A percentile compares a stretch with the other conserved stretches of the same genome.
Conservation (phyloP, 2,113 vertebrate genomes). For the Cyprichromis sp. region DNA sequence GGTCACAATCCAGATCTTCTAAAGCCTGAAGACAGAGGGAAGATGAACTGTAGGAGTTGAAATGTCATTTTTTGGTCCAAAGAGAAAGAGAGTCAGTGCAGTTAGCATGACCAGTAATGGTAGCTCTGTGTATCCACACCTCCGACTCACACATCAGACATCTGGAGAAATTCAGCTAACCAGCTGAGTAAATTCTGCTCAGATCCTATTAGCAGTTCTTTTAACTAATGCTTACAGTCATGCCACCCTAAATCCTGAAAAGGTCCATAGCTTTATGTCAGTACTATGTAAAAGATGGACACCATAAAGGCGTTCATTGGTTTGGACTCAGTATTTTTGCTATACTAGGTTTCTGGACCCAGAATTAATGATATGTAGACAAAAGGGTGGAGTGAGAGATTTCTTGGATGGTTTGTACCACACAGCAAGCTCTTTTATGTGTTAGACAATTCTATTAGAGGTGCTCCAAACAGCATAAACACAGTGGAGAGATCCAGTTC, state of each 20-base stretch:
- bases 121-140: background rate
- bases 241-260: background rate
- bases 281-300: background rate
- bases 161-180: background rate
- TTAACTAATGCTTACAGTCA: background rate
- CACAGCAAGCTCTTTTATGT: background rate
- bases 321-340: background rate
- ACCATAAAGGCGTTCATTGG: background rate
- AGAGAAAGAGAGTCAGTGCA: background rate
- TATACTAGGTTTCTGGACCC: background rate
- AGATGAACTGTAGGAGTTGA: accelerated
- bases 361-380: background rate
- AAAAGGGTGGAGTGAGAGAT: background rate
- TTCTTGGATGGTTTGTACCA: accelerated
- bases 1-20: background rate
- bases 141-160: background rate
- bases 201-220: background rate
- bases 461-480: background rate
- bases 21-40: background rate
- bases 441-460: background rate
- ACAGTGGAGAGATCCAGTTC: background rate
- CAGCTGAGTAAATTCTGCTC: background rate
- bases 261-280: background rate
- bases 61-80: background rate
- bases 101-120: background rate